phyloP scores from a whole-genome alignment of 1,140 invertebrate species.

The Lordiphosa clarofinis region DNA sequence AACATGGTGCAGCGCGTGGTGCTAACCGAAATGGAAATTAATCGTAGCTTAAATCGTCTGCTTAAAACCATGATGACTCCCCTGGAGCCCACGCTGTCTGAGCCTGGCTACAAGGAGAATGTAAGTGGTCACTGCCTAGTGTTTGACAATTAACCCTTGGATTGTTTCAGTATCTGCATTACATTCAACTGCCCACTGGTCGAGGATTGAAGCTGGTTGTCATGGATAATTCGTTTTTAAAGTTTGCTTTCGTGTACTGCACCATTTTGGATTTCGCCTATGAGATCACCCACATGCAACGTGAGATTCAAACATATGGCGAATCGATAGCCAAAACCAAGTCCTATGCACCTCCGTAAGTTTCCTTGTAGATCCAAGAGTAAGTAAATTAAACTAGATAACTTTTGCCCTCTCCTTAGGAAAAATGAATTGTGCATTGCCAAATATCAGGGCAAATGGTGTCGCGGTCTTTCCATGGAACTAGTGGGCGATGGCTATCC shows the following conservation, averaged over 20 bases:
- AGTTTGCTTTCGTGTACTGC: conserved; percentile 57
- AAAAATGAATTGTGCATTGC: conserved; percentile 56
- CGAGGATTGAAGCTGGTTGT: conserved; percentile 50
- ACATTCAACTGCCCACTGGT: conserved; percentile 43
- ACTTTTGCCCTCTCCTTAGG: too few species aligned
- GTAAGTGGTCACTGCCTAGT: conserved; percentile 21
- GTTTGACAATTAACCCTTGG: background rate
- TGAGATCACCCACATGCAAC: conserved; percentile 57
- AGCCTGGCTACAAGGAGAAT: conserved; percentile 27
- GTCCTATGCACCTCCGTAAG: conserved; percentile 53
- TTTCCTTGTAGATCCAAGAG: too few species aligned
- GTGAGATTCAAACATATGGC: conserved; percentile 56
- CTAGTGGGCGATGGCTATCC: conserved; percentile 71
- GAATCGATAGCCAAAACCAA: conserved; percentile 25
- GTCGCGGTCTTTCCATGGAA: conserved; percentile 64
- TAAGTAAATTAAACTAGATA: too few species aligned
- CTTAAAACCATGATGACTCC: conserved; percentile 43
- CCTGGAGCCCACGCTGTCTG: conserved; percentile 27
- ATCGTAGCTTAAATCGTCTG: conserved; percentile 58
- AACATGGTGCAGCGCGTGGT: conserved; percentile 19
- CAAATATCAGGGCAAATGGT: conserved; percentile 65
- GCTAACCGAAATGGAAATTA: conserved; percentile 31
- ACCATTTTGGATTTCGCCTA: conserved; percentile 37
- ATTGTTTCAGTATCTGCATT: conserved; percentile 44
- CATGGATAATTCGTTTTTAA: conserved; percentile 61